A percentile compares a stretch with the other conserved stretches of the same genome.
Conservation (phyloP, 2,797 vertebrate species). For the Siniperca undulata region DNA sequence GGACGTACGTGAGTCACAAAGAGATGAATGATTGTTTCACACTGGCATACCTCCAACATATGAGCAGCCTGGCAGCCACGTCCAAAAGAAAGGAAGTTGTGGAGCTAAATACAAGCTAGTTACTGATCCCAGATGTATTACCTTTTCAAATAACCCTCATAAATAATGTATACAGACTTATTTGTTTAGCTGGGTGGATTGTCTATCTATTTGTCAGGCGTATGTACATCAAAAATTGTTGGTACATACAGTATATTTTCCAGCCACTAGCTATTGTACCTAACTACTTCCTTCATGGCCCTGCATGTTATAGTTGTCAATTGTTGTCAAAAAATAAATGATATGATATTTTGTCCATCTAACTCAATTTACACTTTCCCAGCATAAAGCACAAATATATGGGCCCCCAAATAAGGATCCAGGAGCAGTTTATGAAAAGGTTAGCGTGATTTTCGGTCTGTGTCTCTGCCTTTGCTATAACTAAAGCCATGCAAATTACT, state of each 20-base stretch:
- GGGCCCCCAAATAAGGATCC: not conserved
- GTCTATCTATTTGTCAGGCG: not conserved
- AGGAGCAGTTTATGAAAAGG: conserved; percentile 2
- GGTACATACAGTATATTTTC: not conserved
- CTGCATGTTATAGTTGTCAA: not conserved
- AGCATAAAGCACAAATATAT: not conserved
- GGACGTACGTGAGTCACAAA: conserved; percentile 30
- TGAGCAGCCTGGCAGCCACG: conserved; percentile 45
- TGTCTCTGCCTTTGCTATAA: not conserved
- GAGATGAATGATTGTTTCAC: conserved; percentile 42
- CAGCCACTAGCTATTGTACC: not conserved
- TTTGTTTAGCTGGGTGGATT: not conserved
- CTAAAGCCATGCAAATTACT: conserved; percentile 8
- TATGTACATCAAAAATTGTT: not conserved
- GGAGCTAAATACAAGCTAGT: conserved; percentile 37
- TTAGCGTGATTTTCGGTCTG: not conserved
- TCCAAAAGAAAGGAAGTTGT: conserved; percentile 40
- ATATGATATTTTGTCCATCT: not conserved
- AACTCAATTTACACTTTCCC: not conserved
- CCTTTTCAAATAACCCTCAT: conserved; percentile 21
- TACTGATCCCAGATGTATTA: conserved; percentile 48
- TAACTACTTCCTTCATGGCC: not conserved
- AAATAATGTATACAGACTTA: conserved; percentile 27
- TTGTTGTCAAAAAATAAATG: too few species aligned
- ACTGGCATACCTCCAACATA: conserved; percentile 44